Base-by-base conservation (phyloP, 1,140 invertebrate genomes). In the Drosophila sucinea region DNA sequence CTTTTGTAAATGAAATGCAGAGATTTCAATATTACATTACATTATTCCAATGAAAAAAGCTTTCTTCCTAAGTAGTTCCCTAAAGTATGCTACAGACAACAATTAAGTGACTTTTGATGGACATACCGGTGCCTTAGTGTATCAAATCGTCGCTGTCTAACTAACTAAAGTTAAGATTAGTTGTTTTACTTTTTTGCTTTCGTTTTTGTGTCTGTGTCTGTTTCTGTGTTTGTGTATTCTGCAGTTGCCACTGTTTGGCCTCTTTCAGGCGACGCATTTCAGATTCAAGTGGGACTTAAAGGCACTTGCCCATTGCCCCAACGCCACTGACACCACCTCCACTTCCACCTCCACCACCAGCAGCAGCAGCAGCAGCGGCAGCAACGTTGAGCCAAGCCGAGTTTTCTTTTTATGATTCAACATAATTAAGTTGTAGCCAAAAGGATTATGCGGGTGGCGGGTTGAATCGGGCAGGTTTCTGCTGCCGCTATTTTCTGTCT, bases 371-470 rank as follows among this genome's bases (percentile, higher is more conserved):
- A 17, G 17, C 17, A 17, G 17, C 17, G 17, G 17, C 17, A 17
- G 17, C 17, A 17, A 17, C 17, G 17, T 17, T 17, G 72, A 62
- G 68, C 40, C 76, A 40, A 65, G 68, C 65, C 51, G 33, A 60
- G 41, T 58, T 70, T 44, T 63, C 79, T 62, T 57, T 70, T 84
- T 58, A 71, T 71, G 69, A 62, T 70, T 72, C 58, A 74, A 72
- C 77, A 69, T 80, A 73, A 77, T 84, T 72, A 70, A 84, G 77
- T 56, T 68, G 61, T 70, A 76, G 73, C 57, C 61, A 64, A 78
- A 58, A 64, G 70, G 68, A 81, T 78, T 87, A 77, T 40, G 63
- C 62, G 35, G 68, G 3, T 32, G 11, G 61, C 51, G 35, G 65
- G 2, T 32, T 5, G 61, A 32, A 10, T 33, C 38, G 38, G 38